These are phyloP conservation scores for Agrotis exclamationis DNA, from an alignment of 2,888 invertebrate genomes.

Conservation along the genomic window DNA sequence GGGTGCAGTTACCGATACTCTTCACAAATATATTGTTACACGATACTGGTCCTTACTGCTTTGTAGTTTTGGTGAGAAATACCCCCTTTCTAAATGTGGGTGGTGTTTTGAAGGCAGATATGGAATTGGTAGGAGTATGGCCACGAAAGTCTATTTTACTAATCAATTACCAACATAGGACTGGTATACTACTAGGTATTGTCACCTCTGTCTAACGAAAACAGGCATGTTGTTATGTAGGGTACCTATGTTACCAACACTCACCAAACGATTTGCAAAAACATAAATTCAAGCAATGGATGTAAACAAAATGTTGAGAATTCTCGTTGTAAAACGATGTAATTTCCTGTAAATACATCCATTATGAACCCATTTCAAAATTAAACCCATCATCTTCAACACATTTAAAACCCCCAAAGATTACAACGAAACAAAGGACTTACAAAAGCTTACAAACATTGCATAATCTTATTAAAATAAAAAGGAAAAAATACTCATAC, in stretches of 20 bases:
- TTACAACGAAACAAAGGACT: slow-evolving; percentile 24
- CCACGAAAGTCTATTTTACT: background rate
- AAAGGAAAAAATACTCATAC: slow-evolving; percentile 9
- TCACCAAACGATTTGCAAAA: background rate
- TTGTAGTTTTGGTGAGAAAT: slow-evolving; percentile 1
- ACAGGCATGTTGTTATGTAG: background rate
- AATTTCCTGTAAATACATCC: background rate
- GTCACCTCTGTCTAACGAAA: background rate
- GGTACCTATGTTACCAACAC: background rate
- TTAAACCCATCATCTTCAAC: background rate
- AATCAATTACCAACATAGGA: too few species aligned
- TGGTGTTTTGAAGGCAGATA: background rate
- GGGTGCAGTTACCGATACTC: slow-evolving; percentile 44
- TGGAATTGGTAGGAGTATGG: background rate
- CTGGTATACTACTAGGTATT: too few species aligned
- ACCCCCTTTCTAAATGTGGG: background rate
- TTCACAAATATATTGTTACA: slow-evolving; percentile 27
- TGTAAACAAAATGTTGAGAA: background rate
- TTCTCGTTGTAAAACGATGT: background rate
- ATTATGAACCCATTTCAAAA: slow-evolving; percentile 10
- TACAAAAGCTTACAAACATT: background rate
- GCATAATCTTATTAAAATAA: slow-evolving; percentile 7
- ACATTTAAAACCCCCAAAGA: slow-evolving; percentile 3
- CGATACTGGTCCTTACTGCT: slow-evolving; percentile 21
- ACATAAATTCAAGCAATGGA: background rate